Conservation (phyloP, 2,888 invertebrate species). For the Hololepta plana region DNA sequence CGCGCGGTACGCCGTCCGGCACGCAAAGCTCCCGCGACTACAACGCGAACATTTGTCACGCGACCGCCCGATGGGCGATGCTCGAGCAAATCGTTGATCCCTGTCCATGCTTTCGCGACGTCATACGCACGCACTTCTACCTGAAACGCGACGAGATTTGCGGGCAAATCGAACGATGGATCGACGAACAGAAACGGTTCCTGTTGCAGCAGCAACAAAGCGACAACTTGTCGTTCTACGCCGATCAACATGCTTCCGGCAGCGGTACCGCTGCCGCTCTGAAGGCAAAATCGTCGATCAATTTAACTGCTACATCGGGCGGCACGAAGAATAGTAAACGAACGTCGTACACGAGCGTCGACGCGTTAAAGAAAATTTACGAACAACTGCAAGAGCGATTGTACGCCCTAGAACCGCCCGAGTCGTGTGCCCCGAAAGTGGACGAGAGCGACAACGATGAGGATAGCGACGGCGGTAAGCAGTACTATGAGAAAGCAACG, state of each 20-base stretch:
- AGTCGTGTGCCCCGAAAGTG: constrained; percentile 29
- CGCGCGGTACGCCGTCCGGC: constrained; percentile 74
- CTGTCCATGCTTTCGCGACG: constrained; percentile 83
- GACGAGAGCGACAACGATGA: constrained; percentile 14
- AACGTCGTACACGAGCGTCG: constrained; percentile 21
- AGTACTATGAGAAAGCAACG: constrained; percentile 9
- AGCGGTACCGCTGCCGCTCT: too few relatives aligned
- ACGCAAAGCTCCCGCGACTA: constrained; percentile 83
- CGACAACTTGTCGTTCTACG: too few relatives aligned
- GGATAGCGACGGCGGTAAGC: constrained; percentile 6
- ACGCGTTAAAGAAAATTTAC: constrained; percentile 24
- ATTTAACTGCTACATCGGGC: constrained; percentile 23
- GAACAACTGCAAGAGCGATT: constrained; percentile 69
- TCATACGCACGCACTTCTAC: constrained; percentile 88
- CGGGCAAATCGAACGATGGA: constrained; percentile 78
- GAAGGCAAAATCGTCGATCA: constrained; percentile 21
- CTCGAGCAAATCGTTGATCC: constrained; percentile 81
- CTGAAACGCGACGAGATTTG: constrained; percentile 81
- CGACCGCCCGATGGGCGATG: constrained; percentile 93
- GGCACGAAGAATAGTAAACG: constrained; percentile 45
- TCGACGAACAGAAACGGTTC: too few relatives aligned
- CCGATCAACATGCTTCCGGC: too few relatives aligned
- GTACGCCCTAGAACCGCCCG: constrained; percentile 62
- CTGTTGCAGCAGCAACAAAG: constrained; percentile 72
- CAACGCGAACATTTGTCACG: constrained; percentile 89